Evolutionary conservation across 1,140 invertebrate genomes (phyloP).

Genomic region (Drosophila orena): DNA sequence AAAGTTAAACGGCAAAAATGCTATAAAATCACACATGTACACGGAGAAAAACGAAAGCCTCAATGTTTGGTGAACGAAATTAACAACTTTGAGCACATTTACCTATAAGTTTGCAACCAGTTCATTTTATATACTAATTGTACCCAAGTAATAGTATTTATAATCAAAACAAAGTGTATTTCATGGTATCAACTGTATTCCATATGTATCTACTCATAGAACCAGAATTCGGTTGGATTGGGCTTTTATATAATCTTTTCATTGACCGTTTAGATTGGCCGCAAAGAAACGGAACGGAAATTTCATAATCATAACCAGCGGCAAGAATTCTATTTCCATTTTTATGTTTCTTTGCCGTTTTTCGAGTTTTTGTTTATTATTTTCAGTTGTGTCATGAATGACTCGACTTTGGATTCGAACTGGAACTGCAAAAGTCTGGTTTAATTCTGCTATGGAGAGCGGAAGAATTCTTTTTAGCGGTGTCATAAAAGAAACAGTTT

Average conservation of each 20-base stretch:
- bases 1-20: constrained; percentile 46
- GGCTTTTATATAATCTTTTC: constrained; percentile 27
- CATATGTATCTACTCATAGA: neutral
- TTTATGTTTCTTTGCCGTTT: constrained; percentile 39
- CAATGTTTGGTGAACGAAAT: too few relatives aligned
- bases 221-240: neutral
- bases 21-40: constrained; percentile 7
- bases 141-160: too few relatives aligned
- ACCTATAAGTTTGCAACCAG: too few relatives aligned
- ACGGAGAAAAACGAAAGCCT: neutral
- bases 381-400: constrained; percentile 55
- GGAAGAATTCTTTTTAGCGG: constrained; percentile 65
- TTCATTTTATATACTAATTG: neutral
- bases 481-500: constrained; percentile 77
- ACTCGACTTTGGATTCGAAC: constrained; percentile 48
- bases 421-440: constrained; percentile 20
- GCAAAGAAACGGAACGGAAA: constrained; percentile 66
- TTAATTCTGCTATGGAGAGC: constrained; percentile 41
- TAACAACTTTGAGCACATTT: too few relatives aligned
- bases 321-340: constrained; percentile 50
- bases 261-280: constrained; percentile 42
- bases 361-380: constrained; percentile 10
- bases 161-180: too few relatives aligned
- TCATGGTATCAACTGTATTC: neutral
- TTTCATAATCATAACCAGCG: constrained; percentile 71